Base-by-base conservation (phyloP, 2,888 invertebrate species). In the Aethes cnicana region DNA sequence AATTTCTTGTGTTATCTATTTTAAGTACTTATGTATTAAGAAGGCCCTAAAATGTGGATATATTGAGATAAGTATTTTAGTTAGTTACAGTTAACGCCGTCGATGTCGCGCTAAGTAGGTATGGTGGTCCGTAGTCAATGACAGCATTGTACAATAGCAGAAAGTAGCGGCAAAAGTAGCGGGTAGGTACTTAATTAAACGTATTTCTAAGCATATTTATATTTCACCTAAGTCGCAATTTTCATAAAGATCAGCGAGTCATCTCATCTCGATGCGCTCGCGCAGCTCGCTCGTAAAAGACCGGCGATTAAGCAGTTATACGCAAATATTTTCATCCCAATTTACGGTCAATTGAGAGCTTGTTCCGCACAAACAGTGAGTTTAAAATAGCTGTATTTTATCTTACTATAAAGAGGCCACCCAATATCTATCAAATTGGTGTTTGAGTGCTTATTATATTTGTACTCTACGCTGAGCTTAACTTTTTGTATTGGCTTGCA, bases 311-410 rank as follows among this genome's bases (percentile, higher is more conserved):
- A n/a, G n/a, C n/a, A 37, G 36, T 44, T 43, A 50, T 41, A 39
- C 41, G 49, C 26, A 35, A 54, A 46, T 58, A 58, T 58, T 56
- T 54, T 48, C 36, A 35, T 50, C 44, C 37, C 36, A 50, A 50
- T 54, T 56, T 54, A 58, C 44, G 55, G 35, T 50, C 25, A 39
- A 36, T 48, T 55, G 36, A 56, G 53, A 41, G 46, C 54, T 49
- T 50, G 43, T 47, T 53, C 43, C 47, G 53, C 33, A 9, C 30
- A 50, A 30, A 50, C 30, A 43, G 50, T 43, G 43, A 30, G 43
- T 50, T 50, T 21, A 12, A 25, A 21, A 50, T 32, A 18, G 25
- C 12, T 32, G 4, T 8, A 36, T 43, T 50, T 50, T 50, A 50
- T 50, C 36, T 43, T 17, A n/a, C 36, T 23, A 30, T 50, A 44